Percentiles rank a stretch among this genome's conserved stretches.
These are phyloP conservation scores for Eueremaeus valkanovi DNA, from an alignment of 2,888 invertebrate species.

Conservation along the genomic window DNA sequence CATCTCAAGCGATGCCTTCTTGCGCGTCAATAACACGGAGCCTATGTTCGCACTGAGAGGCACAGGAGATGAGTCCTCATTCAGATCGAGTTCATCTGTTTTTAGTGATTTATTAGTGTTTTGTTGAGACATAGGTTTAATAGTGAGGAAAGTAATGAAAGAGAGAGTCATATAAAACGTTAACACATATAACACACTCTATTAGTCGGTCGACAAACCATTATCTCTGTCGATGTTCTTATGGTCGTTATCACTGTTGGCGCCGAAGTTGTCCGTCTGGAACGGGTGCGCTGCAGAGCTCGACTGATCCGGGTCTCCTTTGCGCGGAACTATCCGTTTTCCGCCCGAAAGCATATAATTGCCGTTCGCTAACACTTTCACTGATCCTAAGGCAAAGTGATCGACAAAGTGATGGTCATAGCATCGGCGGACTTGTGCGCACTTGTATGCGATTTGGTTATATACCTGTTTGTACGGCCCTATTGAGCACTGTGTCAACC, in stretches of 20 bases:
- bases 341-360: constrained; percentile 47
- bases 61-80: not conserved
- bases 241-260: not conserved
- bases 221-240: not conserved
- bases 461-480: constrained; percentile 7
- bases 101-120: not conserved
- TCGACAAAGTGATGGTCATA: not conserved
- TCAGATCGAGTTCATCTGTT: not conserved
- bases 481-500: not conserved
- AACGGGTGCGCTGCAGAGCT: not conserved
- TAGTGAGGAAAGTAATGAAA: not conserved
- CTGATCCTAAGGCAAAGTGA: constrained; percentile 56
- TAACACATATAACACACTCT: not conserved
- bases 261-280: not conserved
- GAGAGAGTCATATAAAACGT: not conserved
- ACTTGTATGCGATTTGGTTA: not conserved
- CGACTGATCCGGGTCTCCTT: not conserved
- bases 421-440: not conserved
- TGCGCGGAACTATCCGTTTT: not conserved
- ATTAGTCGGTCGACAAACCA: not conserved
- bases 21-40: too few species aligned
- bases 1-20: not conserved
- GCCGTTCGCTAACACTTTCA: constrained; percentile 57
- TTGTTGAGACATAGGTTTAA: not conserved
- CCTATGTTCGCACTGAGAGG: not conserved